Evolutionary conservation across 2,113 vertebrate genomes (phyloP).

Genomic region (Empidonax alnorum): DNA sequence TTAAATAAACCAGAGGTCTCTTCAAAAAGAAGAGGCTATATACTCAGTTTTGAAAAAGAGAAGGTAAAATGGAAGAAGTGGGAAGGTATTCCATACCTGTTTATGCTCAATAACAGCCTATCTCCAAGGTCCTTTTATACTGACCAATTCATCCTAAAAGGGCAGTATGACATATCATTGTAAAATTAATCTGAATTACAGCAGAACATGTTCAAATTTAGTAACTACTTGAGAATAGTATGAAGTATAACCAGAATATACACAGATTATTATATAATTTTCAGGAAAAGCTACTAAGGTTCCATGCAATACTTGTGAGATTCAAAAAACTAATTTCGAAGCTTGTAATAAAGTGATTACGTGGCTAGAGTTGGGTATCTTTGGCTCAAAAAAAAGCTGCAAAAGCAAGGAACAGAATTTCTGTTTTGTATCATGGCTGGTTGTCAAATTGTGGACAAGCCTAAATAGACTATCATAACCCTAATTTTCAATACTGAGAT

Average conservation of each 20-base stretch:
- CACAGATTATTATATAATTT: neutral
- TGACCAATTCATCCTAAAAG: neutral
- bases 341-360: neutral
- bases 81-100: neutral
- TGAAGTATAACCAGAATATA: neutral
- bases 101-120: neutral
- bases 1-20: neutral
- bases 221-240: neutral
- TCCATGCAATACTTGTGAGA: neutral
- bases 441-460: neutral
- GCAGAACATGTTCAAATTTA: neutral
- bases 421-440: neutral
- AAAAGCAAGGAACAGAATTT: neutral
- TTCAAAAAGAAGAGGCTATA: neutral
- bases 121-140: neutral
- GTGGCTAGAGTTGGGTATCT: neutral
- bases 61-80: neutral
- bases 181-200: neutral
- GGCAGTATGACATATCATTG: neutral
- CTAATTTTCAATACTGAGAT: neutral
- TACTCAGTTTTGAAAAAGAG: neutral
- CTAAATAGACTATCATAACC: rapidly evolving
- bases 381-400: neutral
- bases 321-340: neutral
- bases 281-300: neutral